Evolutionary conservation across 2,888 invertebrate genomes (phyloP), one percentile per base, ranked within the genome.

Genomic region (Sympetrum striolatum): DNA sequence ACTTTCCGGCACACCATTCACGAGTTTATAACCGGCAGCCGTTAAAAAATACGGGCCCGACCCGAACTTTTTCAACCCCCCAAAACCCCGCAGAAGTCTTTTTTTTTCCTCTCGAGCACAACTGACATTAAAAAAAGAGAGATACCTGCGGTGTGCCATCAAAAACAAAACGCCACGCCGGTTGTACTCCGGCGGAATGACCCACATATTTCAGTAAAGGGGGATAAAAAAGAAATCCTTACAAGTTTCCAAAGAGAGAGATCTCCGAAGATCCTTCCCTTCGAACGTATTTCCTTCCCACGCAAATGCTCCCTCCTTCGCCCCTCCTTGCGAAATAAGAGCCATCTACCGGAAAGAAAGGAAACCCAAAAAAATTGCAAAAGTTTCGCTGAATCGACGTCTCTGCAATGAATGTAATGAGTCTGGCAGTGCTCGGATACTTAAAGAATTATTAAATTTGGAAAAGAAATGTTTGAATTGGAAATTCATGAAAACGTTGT

Each of bases 211-310:
- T 86, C 60, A 60, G 86, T 1, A 12, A 60, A 60, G 37, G 86
- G 31, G 22, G 15, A 25, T 25, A 31, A 82, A 86, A 86, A 60
- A 15, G 48, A 35, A 86, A 82, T n/a, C 37, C 86, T 64, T 37
- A 86, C 86, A 86, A 60, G 86, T 60, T 86, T 60, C 64, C 58
- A 22, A 86, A 86, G 60, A 86, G 82, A 2, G 58, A 82, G 35
- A 86, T 37, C 58, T 58, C 5, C n/a, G 86, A 86, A 86, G 86
- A 58, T 64, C 86, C 35, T 60, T 60, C 60, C 73, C 73, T 10
- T 22, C 4, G 12, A 35, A 86, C 58, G 37, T 86, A 35, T 14
- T 60, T n/a, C 86, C 60, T 53, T 22, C 10, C 58, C 86, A 53
- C 82, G 44, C 44, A 44, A 44, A 44, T 44, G 44, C 44, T 53